Base-by-base conservation (phyloP, 2,888 invertebrate genomes). In the Cryptus armator region DNA sequence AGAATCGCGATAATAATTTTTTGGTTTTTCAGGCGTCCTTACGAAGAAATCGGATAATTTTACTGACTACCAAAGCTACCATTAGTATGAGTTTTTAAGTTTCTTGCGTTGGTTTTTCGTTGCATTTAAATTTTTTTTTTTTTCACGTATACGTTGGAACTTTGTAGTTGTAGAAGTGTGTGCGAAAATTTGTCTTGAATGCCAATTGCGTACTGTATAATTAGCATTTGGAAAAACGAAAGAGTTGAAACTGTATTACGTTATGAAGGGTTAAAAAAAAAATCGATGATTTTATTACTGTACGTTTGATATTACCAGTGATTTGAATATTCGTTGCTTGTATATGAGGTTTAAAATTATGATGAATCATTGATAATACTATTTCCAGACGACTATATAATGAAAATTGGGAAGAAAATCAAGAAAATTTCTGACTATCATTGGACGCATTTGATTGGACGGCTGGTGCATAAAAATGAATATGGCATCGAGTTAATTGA, bases 331-430 rank as follows among this genome's bases (percentile, higher is more conserved):
- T 66, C 6, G 29, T 62, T 24, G 46, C 62, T 46, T n/a, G n/a
- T 32, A 14, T 14, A 3, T 2, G 6, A 10, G 46, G 46, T 9
- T 9, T 62, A 37, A 29, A 51, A 14, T n/a, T 53, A 10, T 51
- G 24, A 32, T 66, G 43, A 66, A 76, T 53, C 53, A 16, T 76
- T 70, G 37, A 53, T 46, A 43, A 68, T 67, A 16, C 62, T 70
- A 64, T 75, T 64, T 79, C 10, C 75, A 75, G 79, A 64, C 37
- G 70, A 75, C 44, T 79, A 19, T 75, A 79, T 78, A 81, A 76
- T 37, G 85, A 86, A 24, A 83, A 74, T 29, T 84, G 83, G 82
- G 84, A 86, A 56, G 83, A 84, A 51, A 75, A 81, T 79, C 81
- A 86, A 62, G 84, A 86, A 7, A 48, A 74, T 44, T 62, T 62